Evolutionary conservation across 2,888 invertebrate genomes (phyloP).

Genomic region (Torymus tubicola): DNA sequence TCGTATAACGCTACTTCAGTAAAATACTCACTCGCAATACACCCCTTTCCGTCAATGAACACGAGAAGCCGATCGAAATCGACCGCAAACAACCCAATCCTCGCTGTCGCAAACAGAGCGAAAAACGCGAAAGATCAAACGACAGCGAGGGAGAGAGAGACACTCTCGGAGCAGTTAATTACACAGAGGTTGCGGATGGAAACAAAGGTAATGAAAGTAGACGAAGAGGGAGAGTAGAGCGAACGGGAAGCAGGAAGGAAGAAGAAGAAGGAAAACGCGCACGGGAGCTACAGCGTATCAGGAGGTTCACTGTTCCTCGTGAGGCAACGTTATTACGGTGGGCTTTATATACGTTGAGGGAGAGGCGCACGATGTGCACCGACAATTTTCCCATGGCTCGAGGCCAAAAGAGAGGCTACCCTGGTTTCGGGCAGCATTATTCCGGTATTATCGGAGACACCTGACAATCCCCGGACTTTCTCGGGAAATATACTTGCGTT

Average conservation of each 20-base stretch:
- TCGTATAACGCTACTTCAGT: too few species aligned
- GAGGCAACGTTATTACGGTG: constrained; percentile 22
- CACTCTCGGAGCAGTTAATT: too few species aligned
- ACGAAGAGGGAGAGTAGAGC: too few species aligned
- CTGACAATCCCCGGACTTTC: constrained; percentile 21
- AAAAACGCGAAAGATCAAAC: not conserved
- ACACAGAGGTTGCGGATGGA: too few species aligned
- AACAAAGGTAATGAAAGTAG: too few species aligned
- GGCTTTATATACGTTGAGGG: constrained; percentile 14
- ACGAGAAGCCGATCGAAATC: not conserved
- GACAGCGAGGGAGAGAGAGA: too few species aligned
- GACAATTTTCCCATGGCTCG: constrained; percentile 31
- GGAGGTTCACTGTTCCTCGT: not conserved
- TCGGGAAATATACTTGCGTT: too few species aligned
- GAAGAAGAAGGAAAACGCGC: not conserved
- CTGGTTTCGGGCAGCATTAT: constrained; percentile 25
- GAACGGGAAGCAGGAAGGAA: not conserved
- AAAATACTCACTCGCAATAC: too few species aligned
- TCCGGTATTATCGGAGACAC: constrained; percentile 22
- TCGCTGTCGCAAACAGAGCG: constrained; percentile 4
- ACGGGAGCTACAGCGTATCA: not conserved
- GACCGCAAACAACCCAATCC: not conserved
- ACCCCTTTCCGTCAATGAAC: not conserved
- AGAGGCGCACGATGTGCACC: not conserved
- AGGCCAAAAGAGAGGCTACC: constrained; percentile 32